Evolutionary conservation across 2,797 vertebrate species (phyloP), one percentile per base, ranked within the genome.

Genomic region (Darevskia mixta): DNA sequence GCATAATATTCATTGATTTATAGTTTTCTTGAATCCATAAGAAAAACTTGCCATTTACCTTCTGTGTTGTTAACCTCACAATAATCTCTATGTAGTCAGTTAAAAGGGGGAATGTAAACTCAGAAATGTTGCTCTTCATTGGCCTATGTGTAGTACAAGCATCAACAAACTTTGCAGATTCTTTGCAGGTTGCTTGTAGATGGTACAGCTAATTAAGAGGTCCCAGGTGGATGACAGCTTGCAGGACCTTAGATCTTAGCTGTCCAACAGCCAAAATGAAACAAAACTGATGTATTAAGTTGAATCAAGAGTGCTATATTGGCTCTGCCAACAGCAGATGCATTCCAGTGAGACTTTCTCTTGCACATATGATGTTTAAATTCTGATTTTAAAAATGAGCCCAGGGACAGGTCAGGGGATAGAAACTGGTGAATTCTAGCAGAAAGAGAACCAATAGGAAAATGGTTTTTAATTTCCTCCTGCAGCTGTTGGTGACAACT

Each of bases 1-100:
- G 92, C 90, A 8, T 92, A 95, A 93, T 93, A 93, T 38, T 64
- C 89, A 83, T 90, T 93, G 92, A 94, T 95, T 93, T 92, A 90
- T 86, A 88, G 25, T 91, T 83, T 90, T 17, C 71, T 92, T 29
- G 45, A 27, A 20, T 84, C 85, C 73, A 85, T 88, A 82, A 79
- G 85, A 79, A 79, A 79, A 92, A 66, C 89, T 88, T 55, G 85
- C 79, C 86, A 69, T 87, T 66, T 3, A 9, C 32, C 35, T 84
- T 61, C 79, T 7, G 0, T 11, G 25, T 49, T 89, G 85, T 90
- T 75, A 83, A 72, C 8, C 45, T 72, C 43, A 55, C 32, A 25
- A 11, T 32, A 32, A 72, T 25, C 29, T 72, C 43, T n/a, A 32
- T 35, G 67, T 20, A 64, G 32, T 32, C 32, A n/a, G 10, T 72